These are phyloP conservation scores for Drosophila mimica DNA, from an alignment of 2,888 invertebrate species.

Conservation along the genomic window DNA sequence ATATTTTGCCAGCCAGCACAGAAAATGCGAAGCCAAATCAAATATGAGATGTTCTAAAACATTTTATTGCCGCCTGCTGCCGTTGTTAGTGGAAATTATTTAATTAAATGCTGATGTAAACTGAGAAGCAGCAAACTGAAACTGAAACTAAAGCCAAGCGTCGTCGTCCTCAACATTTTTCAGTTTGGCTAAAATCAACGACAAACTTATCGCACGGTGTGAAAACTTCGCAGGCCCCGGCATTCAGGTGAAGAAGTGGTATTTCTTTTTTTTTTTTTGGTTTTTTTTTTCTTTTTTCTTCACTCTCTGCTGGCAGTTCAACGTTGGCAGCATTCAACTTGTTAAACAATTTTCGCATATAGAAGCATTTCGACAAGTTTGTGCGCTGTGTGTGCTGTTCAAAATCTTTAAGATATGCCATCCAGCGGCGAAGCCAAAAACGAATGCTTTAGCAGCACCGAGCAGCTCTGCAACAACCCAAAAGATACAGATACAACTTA, in stretches of 20 bases:
- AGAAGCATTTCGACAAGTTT: conserved; percentile 74
- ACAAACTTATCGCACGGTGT: conserved; percentile 73
- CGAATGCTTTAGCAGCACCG: conserved; percentile 25
- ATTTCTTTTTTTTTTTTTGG: conserved; percentile 3
- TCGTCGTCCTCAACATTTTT: conserved; percentile 37
- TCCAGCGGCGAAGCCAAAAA: conserved; percentile 11
- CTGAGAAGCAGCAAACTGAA: conserved; percentile 33
- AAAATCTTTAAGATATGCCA: conserved; percentile 70
- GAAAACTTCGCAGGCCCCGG: conserved; percentile 55
- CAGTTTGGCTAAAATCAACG: conserved; percentile 54
- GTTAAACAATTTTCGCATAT: conserved; percentile 79
- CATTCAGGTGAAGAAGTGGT: conserved; percentile 54
- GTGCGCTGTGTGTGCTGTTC: conserved; percentile 45
- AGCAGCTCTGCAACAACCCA: conserved; percentile 38
- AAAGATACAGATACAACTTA: conserved; percentile 39
- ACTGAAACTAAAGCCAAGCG: conserved; percentile 30
- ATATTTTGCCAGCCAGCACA: conserved; percentile 74
- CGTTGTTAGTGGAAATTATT: conserved; percentile 69
- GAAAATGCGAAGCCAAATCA: conserved; percentile 48
- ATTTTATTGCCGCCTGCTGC: conserved; percentile 47
- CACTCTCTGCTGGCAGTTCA: conserved; percentile 16
- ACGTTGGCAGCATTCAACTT: conserved; percentile 69
- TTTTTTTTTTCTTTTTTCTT: background rate
- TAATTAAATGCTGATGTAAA: conserved; percentile 67
- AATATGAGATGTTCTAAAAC: conserved; percentile 50